Evolutionary conservation across 2,888 invertebrate species (phyloP).

Genomic region (Pristionchus mayeri): DNA sequence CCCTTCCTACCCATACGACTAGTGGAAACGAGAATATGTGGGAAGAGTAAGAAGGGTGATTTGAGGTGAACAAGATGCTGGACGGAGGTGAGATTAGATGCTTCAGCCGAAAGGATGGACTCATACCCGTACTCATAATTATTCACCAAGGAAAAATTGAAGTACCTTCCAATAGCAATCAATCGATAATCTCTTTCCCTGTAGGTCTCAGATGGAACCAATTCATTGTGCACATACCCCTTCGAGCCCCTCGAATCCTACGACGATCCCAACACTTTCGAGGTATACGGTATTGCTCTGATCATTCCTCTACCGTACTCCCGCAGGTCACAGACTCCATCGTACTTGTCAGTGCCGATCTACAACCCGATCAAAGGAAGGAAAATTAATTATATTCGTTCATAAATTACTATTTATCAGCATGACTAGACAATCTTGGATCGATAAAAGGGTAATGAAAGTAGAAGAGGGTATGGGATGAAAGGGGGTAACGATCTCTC

Average conservation of each 20-base stretch:
- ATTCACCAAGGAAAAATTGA: not conserved
- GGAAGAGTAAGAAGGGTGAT: too few species aligned
- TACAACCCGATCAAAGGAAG: not conserved
- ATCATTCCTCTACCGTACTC: not conserved
- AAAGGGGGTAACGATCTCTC: too few species aligned
- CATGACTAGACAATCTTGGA: not conserved
- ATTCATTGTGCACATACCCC: not conserved
- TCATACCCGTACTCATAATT: not conserved
- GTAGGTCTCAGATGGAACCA: not conserved
- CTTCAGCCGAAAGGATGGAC: not conserved
- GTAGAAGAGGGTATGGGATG: not conserved
- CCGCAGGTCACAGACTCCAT: not conserved
- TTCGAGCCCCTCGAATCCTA: not conserved
- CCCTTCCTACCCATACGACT: too few species aligned
- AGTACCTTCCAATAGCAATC: not conserved
- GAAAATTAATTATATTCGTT: too few species aligned
- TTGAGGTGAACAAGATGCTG: not conserved
- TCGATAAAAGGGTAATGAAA: not conserved
- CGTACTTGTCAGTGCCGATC: not conserved
- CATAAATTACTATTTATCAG: slow-evolving; percentile 30
- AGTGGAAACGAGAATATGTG: too few species aligned
- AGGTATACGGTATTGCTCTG: slow-evolving; percentile 8
- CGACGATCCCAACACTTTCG: not conserved
- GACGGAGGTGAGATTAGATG: not conserved
- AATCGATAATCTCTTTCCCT: not conserved